A percentile compares a stretch with the other conserved stretches of the same genome.
phyloP scores from a whole-genome alignment of 2,888 invertebrate species.

The Trachelus troglodyta region DNA sequence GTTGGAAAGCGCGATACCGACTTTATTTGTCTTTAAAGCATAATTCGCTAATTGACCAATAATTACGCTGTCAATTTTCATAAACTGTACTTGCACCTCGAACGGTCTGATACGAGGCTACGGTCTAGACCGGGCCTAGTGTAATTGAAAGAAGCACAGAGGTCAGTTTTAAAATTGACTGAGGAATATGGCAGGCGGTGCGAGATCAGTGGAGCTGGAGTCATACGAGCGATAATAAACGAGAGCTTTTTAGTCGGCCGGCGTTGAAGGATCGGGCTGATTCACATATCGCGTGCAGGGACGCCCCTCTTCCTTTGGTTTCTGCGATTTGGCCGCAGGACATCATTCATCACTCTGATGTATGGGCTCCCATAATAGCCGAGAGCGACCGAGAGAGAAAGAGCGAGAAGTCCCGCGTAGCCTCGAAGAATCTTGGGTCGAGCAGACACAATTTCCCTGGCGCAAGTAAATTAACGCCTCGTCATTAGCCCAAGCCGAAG shows the following conservation, averaged over 20 bases:
- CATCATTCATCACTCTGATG: constrained; percentile 57
- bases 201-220: not conserved
- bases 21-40: not conserved
- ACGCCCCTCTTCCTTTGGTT: constrained; percentile 44
- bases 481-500: constrained; percentile 36
- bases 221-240: constrained; percentile 39
- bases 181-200: not conserved
- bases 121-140: not conserved
- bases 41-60: not conserved
- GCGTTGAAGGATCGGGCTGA: constrained; percentile 52
- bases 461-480: constrained; percentile 41
- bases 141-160: not conserved
- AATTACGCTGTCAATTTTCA: not conserved
- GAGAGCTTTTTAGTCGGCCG: constrained; percentile 44
- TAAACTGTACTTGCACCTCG: not conserved
- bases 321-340: constrained; percentile 44
- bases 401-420: not conserved
- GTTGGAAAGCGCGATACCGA: not conserved
- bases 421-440: constrained; percentile 18
- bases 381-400: constrained; percentile 30
- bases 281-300: constrained; percentile 53
- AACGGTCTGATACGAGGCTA: not conserved
- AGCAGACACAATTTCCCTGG: constrained; percentile 19
- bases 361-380: constrained; percentile 50
- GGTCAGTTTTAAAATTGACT: not conserved